phyloP scores from a whole-genome alignment of 1,140 invertebrate species.

The Leptopilina boulardi region DNA sequence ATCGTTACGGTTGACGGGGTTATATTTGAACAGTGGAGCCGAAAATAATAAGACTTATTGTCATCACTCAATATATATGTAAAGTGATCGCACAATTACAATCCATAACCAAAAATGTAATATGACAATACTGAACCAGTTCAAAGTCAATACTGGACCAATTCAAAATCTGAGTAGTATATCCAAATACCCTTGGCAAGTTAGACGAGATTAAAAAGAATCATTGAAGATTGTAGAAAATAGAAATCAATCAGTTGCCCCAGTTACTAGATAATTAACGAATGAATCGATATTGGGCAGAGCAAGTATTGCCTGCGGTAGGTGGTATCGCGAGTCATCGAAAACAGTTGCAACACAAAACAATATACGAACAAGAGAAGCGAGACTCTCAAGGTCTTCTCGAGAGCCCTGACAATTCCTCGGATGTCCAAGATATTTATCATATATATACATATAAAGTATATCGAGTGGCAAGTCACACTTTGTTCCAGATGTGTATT shows the following conservation, averaged over 20 bases:
- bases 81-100: background rate
- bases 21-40: conserved; percentile 13
- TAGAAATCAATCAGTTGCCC: conserved; percentile 19
- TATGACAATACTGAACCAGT: too few species aligned
- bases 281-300: conserved; percentile 19
- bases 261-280: conserved; percentile 27
- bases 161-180: too few species aligned
- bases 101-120: too few species aligned
- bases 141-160: background rate
- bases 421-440: conserved; percentile 16
- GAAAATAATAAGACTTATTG: background rate
- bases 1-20: conserved; percentile 20
- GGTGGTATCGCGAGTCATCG: background rate
- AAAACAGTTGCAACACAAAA: conserved; percentile 3
- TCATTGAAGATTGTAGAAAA: background rate
- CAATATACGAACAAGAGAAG: conserved; percentile 22
- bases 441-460: background rate
- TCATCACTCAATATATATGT: background rate
- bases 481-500: background rate
- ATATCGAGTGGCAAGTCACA: conserved; percentile 29
- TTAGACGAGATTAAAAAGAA: background rate
- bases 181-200: background rate
- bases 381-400: conserved; percentile 10
- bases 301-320: background rate
- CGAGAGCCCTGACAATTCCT: background rate